A percentile compares a stretch with the other conserved stretches of the same genome.
Conservation (phyloP, 2,797 vertebrate genomes). For the Zenarchopterus dispar region DNA sequence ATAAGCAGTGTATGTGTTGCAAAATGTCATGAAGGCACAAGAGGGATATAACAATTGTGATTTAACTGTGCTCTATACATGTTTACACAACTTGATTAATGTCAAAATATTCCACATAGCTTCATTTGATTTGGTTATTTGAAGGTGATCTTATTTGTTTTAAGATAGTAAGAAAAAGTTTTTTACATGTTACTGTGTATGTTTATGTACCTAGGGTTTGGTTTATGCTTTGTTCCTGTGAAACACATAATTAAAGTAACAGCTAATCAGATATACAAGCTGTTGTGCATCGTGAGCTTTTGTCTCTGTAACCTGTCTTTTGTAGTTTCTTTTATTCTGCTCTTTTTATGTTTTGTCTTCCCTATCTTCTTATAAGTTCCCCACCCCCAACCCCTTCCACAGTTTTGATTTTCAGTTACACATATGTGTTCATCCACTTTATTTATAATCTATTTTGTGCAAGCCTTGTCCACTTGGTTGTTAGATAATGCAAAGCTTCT, state of each 20-base stretch:
- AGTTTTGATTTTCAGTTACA: constrained; percentile 24
- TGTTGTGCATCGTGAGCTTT: constrained; percentile 24
- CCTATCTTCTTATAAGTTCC: constrained; percentile 12
- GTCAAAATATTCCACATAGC: too few relatives aligned
- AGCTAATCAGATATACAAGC: constrained; percentile 1
- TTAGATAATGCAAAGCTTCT: constrained; percentile 22
- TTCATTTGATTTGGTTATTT: too few relatives aligned
- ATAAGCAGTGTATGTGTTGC: too few relatives aligned
- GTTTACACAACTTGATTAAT: too few relatives aligned
- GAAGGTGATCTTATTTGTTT: too few relatives aligned
- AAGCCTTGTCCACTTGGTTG: constrained; percentile 2
- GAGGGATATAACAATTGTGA: too few relatives aligned
- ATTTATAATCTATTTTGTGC: constrained; percentile 26
- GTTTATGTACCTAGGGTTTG: constrained; percentile 29
- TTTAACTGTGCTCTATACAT: too few relatives aligned
- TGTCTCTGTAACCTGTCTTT: constrained; percentile 26
- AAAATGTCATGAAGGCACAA: too few relatives aligned
- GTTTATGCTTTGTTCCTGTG: constrained; percentile 44
- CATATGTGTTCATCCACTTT: not conserved
- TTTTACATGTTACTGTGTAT: too few relatives aligned
- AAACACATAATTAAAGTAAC: constrained; percentile 33
- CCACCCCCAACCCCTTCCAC: constrained; percentile 13
- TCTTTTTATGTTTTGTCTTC: constrained; percentile 13
- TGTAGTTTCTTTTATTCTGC: constrained; percentile 30
- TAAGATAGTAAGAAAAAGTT: too few relatives aligned